These are phyloP conservation scores for Isichthys henryi DNA, from an alignment of 2,113 vertebrate genomes.

Conservation along the genomic window DNA sequence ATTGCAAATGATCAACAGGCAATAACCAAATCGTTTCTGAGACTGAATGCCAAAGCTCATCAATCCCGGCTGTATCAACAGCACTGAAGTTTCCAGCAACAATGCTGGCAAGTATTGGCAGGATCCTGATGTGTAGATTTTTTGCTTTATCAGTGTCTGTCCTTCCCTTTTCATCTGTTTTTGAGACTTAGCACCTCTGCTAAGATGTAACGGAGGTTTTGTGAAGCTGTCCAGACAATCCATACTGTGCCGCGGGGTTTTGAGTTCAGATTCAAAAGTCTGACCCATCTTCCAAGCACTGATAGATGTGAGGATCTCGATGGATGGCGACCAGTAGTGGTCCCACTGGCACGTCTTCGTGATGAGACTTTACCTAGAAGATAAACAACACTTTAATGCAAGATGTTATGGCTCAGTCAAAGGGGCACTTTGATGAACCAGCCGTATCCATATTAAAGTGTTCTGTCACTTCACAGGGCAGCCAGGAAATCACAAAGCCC, in stretches of 20 bases:
- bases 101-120: not conserved
- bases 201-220: not conserved
- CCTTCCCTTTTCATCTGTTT: not conserved
- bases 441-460: not conserved
- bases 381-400: not conserved
- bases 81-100: not conserved
- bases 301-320: not conserved
- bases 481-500: not conserved
- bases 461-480: not conserved
- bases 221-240: not conserved
- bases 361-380: not conserved
- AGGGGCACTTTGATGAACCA: not conserved
- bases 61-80: not conserved
- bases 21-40: not conserved
- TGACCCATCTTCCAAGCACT: not conserved
- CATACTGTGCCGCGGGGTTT: not conserved
- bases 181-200: not conserved
- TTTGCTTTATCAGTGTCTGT: not conserved
- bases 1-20: not conserved
- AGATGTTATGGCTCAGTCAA: not conserved
- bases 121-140: not conserved
- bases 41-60: not conserved
- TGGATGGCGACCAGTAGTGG: not conserved
- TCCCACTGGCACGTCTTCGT: not conserved
- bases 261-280: not conserved